Base-by-base conservation (phyloP, 1,140 invertebrate species). In the Philotrypesis tridentata region DNA sequence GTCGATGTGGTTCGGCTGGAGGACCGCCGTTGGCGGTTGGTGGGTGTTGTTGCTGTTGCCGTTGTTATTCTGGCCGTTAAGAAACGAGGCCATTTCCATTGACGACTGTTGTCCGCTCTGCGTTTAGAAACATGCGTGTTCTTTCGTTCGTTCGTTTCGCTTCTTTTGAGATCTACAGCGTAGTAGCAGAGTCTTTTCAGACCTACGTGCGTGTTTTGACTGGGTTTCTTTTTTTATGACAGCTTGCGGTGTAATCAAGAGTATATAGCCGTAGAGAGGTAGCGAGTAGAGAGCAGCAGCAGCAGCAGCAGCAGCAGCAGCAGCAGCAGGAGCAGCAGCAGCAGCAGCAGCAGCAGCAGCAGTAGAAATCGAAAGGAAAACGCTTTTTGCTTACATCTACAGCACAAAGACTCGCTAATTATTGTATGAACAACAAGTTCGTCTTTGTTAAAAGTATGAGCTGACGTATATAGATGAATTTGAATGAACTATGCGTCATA, bases 11-110 rank as follows among this genome's bases (percentile, higher is more conserved):
- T 82, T 75, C 68, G 73, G 81, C 68, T 78, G 81, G 33, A 78
- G 75, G 1, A 14, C 7, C 33, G 61, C 68, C 0, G 33, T 11
- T 29, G 48, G 55, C 11, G 12, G 55, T 55, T 63, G 48, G 43
- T 17, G 25, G 55, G 29, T 75, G 73, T 33, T 14, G 73, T 63
- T 82, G 63, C 25, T 61, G 77, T 68, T 71, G 84, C 91, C 91
- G 87, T 93, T 93, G 92, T 94, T 93, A 90, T 93, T 93, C 86
- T 93, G 93, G 63, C 93, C 92, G 85, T 93, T 92, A 85, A 93
- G 90, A 91, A 93, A 93, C 85, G 92, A 92, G 60, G 93, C 92
- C 92, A 94, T 93, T 92, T 94, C 93, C 91, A 94, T 94, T 86
- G 90, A 87, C 74, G 90, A 87, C 80, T 91, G 89, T 86, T 90